Evolutionary conservation across 2,113 vertebrate genomes (phyloP).

Genomic region (Baryphthengus martii): DNA sequence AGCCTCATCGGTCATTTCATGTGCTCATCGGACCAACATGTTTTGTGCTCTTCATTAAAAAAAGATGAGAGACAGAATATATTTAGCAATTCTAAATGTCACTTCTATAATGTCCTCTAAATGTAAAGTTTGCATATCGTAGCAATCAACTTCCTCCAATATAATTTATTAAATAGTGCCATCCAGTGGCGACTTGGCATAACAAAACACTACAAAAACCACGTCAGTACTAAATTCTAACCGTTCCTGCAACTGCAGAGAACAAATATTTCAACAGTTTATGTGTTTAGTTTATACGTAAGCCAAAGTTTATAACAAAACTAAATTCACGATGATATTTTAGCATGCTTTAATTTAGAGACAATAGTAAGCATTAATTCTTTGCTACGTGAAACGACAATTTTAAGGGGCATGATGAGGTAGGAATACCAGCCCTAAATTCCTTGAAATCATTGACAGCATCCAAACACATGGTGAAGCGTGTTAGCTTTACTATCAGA

Average conservation of each 20-base stretch:
- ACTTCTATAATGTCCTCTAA: neutral
- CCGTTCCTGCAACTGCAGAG: neutral
- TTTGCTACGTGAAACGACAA: neutral
- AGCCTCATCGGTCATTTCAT: neutral
- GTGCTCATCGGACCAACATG: neutral
- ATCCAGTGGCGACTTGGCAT: conserved; percentile 58
- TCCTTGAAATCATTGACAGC: neutral
- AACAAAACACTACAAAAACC: neutral
- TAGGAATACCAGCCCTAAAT: neutral
- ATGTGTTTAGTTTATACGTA: neutral
- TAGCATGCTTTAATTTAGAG: neutral
- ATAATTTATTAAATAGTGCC: conserved; percentile 65
- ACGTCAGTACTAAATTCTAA: rapidly evolving
- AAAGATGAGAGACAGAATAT: neutral
- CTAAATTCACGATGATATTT: neutral
- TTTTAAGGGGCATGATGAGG: neutral
- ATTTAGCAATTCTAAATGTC: neutral
- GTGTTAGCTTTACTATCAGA: neutral
- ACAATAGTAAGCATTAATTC: neutral
- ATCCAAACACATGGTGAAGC: neutral
- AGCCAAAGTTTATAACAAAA: neutral
- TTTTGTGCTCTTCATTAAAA: neutral
- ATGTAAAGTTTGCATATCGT: neutral
- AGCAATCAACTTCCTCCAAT: neutral
- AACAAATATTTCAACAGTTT: neutral